Percentiles rank a stretch among this genome's conserved stretches.
Conservation (phyloP, 2,113 vertebrate species). For the Paramormyrops kingsleyae region DNA sequence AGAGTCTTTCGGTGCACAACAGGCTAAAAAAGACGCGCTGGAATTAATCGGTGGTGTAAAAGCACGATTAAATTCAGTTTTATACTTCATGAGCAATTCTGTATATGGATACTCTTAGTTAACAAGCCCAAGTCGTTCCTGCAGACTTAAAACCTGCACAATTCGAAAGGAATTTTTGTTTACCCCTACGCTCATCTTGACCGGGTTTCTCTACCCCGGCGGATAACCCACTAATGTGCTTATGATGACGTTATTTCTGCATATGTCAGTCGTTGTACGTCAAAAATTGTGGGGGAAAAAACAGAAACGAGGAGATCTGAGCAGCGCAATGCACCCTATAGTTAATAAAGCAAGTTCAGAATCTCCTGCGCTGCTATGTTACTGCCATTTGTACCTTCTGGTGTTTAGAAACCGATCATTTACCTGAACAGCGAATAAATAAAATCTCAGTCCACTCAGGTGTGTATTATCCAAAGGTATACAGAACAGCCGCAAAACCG, state of each 20-base stretch:
- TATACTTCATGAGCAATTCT: background rate
- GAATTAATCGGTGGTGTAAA: conserved; percentile 19
- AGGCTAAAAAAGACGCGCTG: conserved; percentile 50
- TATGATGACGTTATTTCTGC: background rate
- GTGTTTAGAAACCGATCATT: background rate
- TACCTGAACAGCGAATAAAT: conserved; percentile 6
- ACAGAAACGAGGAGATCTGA: background rate
- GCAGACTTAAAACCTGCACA: background rate
- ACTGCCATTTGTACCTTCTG: background rate
- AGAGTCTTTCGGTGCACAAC: conserved; percentile 45
- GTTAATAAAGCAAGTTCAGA: background rate
- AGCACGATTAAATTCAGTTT: conserved; percentile 26
- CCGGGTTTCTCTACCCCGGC: background rate
- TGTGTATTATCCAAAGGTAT: conserved; percentile 16
- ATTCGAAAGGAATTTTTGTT: background rate
- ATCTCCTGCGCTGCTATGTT: background rate
- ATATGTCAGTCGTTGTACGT: background rate
- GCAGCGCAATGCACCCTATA: background rate
- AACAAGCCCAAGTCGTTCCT: background rate
- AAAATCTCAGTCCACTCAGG: background rate
- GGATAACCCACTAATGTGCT: background rate
- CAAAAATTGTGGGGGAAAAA: background rate
- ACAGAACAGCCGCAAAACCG: background rate
- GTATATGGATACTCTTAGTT: background rate
- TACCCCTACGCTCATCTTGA: background rate